Evolutionary conservation across 2,113 vertebrate species (phyloP), one percentile per base, ranked within the genome.

Genomic region (Pimephales promelas): DNA sequence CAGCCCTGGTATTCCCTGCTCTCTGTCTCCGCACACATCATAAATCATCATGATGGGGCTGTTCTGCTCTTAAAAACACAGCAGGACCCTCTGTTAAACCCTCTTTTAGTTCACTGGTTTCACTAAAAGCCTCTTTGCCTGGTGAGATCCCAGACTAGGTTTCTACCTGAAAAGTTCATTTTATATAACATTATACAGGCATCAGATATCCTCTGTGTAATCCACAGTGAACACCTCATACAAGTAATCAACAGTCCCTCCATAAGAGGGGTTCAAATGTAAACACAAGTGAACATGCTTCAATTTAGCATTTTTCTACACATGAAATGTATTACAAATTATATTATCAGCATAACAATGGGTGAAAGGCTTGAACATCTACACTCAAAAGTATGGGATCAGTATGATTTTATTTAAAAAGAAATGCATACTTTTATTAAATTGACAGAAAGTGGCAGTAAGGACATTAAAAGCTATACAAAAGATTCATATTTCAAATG

Each of bases 11-110:
- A 66, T 73, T 45, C 24, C 31, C 64, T 82, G 71, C 31, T 56
- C 45, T 73, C 40, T 28, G 54, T 84, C 71, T 84, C 64, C n/a
- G 16, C 34, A 77, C 64, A 84, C 40, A 57, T 78, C 54, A 34
- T 84, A 57, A 78, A 73, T 82, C 68, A 82, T 64, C 64, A 40
- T 47, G 71, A 84, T 77, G 71, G 28, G 14, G 61, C 40, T 72
- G 62, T 57, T 47, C 49, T 43, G 20, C 40, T 31, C 56, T 80
- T 52, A 40, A 78, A 83, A 70, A 47, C 64, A 18, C 45, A 68
- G 36, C 77, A 40, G 62, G 47, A 84, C 68, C 11, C 59, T 59
- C n/a, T 8, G 20, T 52, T 81, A 59, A 18, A 43, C n/a, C 45
- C 79, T 59, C 36, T 34, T 57, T 40, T 40, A 77, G 64, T 22